Evolutionary conservation across 2,888 invertebrate genomes (phyloP).

Genomic region (Lasioglossum leucozonium): DNA sequence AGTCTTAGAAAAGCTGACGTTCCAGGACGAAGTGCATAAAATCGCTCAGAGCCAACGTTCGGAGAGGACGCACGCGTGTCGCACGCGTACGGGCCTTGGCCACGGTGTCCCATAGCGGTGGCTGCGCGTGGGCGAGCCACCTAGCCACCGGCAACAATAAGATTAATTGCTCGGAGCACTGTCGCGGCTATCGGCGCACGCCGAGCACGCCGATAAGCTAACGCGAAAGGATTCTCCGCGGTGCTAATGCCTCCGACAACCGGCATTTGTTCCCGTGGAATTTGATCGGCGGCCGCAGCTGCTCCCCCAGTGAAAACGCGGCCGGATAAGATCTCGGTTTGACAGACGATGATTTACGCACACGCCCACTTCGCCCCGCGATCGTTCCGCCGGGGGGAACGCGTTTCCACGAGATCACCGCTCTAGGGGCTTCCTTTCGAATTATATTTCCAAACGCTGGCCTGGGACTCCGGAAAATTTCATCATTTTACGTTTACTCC

Average conservation of each 20-base stretch:
- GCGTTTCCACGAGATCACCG: not conserved
- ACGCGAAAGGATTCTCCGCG: not conserved
- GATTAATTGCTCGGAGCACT: constrained; percentile 17
- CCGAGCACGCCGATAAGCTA: not conserved
- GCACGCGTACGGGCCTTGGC: not conserved
- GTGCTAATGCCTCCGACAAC: not conserved
- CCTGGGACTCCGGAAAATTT: no score
- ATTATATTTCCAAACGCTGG: not conserved
- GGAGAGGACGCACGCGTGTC: constrained; percentile 14
- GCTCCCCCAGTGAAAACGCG: not conserved
- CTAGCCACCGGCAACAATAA: constrained; percentile 23
- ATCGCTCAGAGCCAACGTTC: no score
- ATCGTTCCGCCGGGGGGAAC: not conserved
- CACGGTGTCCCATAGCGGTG: not conserved
- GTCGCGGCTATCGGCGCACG: constrained; percentile 7
- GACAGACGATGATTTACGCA: constrained; percentile 1
- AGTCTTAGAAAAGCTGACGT: no score
- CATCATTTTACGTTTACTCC: not conserved
- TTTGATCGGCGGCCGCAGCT: constrained; percentile 5
- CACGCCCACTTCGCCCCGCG: not conserved
- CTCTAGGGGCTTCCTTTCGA: not conserved
- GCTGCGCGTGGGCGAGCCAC: not conserved
- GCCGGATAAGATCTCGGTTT: not conserved
- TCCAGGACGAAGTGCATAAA: no score
- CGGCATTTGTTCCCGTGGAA: constrained; percentile 19